A percentile compares a stretch with the other conserved stretches of the same genome.
Evolutionary conservation across 1,140 invertebrate species (phyloP).

Genomic region (Cotesia chilonis): DNA sequence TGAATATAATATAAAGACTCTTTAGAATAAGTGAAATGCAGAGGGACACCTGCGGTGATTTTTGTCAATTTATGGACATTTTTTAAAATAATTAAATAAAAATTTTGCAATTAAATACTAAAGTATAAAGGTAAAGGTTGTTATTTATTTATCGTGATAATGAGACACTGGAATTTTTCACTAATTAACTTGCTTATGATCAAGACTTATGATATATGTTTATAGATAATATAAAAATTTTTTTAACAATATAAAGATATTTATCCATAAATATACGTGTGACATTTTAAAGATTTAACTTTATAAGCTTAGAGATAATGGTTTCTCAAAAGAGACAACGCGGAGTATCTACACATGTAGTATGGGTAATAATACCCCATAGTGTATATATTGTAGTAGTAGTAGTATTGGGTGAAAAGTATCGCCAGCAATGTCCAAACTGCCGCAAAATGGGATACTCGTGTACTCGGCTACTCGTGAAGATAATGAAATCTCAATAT

Average conservation of each 20-base stretch:
- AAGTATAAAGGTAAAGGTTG: too few species aligned
- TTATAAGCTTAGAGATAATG: neutral
- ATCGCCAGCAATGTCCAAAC: constrained; percentile 50
- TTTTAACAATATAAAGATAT: too few species aligned
- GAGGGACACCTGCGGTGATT: constrained; percentile 3
- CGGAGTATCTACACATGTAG: neutral
- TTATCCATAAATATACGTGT: too few species aligned
- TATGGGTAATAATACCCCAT: neutral
- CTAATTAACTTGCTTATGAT: too few species aligned
- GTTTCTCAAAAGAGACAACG: neutral
- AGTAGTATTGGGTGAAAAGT: constrained; percentile 36
- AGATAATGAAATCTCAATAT: constrained; percentile 54
- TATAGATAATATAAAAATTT: too few species aligned
- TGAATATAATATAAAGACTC: neutral
- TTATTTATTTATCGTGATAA: too few species aligned
- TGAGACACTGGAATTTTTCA: too few species aligned
- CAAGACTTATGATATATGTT: too few species aligned
- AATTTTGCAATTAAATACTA: too few species aligned
- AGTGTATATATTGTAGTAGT: neutral
- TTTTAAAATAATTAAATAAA: neutral
- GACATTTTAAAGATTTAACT: too few species aligned
- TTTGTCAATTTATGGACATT: neutral
- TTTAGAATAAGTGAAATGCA: neutral
- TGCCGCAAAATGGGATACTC: constrained; percentile 61
- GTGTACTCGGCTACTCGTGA: constrained; percentile 58